These are phyloP conservation scores for Malurus splendens DNA, from an alignment of 2,797 vertebrate species.

Conservation along the genomic window DNA sequence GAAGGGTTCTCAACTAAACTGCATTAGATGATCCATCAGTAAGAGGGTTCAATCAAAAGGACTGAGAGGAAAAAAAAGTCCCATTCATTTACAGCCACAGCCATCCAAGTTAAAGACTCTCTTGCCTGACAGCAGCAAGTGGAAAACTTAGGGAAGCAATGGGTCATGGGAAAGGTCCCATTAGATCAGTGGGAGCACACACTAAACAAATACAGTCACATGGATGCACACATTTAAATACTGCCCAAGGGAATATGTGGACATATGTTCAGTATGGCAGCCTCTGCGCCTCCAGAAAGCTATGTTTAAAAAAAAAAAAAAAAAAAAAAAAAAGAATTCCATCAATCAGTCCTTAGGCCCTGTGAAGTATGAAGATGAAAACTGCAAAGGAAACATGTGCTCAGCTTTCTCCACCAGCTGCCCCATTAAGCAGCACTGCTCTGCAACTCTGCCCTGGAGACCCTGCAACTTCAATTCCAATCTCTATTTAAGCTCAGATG, in stretches of 20 bases:
- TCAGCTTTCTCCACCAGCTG: conserved; percentile 58
- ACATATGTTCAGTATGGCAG: conserved; percentile 69
- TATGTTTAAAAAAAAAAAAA: conserved; percentile 42
- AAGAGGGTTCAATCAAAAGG: conserved; percentile 31
- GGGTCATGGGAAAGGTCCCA: conserved; percentile 78
- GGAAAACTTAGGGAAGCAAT: conserved; percentile 73
- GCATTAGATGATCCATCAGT: conserved; percentile 56
- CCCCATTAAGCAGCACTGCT: conserved; percentile 48
- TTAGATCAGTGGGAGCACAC: conserved; percentile 73
- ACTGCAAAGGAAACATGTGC: conserved; percentile 58
- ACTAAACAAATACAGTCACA: conserved; percentile 76
- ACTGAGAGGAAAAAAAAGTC: conserved; percentile 13
- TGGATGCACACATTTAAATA: conserved; percentile 70
- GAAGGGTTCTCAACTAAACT: conserved; percentile 60
- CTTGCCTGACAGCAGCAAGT: conserved; percentile 70
- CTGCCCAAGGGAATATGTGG: conserved; percentile 69
- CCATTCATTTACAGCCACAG: conserved; percentile 60
- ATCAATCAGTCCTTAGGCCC: conserved; percentile 63
- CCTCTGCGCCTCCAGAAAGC: conserved; percentile 56
- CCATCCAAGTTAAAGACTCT: conserved; percentile 61
- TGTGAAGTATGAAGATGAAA: conserved; percentile 65
- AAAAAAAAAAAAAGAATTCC: conserved; percentile 64
- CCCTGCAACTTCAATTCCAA: conserved; percentile 20
- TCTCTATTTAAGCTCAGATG: not conserved
- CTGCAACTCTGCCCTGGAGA: conserved; percentile 31